A percentile compares a stretch with the other conserved stretches of the same genome.
Evolutionary conservation across 2,113 vertebrate species (phyloP).

Genomic region (Prietella phreatophila): DNA sequence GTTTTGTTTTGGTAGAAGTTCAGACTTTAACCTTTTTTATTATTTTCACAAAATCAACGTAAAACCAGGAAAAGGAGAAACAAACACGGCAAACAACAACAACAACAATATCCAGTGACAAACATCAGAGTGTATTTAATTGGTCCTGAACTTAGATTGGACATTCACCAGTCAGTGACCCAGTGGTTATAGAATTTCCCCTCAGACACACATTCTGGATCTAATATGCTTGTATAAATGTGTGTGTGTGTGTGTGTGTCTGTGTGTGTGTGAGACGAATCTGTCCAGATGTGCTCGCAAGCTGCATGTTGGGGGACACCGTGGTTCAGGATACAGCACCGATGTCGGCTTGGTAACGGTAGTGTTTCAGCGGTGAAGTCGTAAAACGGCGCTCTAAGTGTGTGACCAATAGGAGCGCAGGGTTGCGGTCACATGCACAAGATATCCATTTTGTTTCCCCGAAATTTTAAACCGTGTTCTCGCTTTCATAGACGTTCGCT

Average conservation of each 20-base stretch:
- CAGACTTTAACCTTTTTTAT: background rate
- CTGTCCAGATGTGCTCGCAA: background rate
- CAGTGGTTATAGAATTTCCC: background rate
- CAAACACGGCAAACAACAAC: slow-evolving; percentile 5
- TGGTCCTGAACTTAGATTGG: background rate
- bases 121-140: background rate
- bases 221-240: background rate
- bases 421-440: background rate
- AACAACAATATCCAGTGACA: slow-evolving; percentile 12
- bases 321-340: background rate
- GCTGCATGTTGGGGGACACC: background rate
- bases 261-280: background rate
- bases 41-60: background rate
- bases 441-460: background rate
- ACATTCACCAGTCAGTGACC: background rate
- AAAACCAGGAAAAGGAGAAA: background rate
- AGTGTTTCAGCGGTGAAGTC: slow-evolving; percentile 13
- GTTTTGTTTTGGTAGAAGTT: background rate
- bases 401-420: background rate
- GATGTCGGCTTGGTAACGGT: background rate
- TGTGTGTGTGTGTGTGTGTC: slow-evolving; percentile 1
- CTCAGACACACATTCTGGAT: background rate
- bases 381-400: background rate
- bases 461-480: background rate
- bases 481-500: background rate